phyloP scores from a whole-genome alignment of 2,113 vertebrate genomes.

The Scartelaos histophorus region DNA sequence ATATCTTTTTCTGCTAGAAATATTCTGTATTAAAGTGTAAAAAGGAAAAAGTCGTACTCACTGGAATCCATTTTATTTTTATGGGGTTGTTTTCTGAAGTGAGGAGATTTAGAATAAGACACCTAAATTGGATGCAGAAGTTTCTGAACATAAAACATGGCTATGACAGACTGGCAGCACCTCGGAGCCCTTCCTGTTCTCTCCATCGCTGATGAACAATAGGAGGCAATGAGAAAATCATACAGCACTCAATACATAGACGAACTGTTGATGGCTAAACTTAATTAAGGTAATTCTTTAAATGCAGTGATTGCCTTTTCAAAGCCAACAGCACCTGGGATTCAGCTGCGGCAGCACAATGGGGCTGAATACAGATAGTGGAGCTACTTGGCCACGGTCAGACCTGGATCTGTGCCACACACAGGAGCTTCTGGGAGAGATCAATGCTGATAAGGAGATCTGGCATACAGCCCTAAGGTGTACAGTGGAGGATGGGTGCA shows the following conservation, averaged over 20 bases:
- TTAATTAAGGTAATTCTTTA: conserved; percentile 33
- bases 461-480: conserved; percentile 26
- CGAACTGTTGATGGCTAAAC: conserved; percentile 17
- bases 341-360: conserved; percentile 28
- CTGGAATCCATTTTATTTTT: background rate
- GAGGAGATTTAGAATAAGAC: background rate
- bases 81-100: background rate
- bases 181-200: background rate
- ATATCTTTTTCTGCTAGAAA: too few species aligned
- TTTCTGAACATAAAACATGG: conserved; percentile 7
- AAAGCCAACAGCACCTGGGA: conserved; percentile 29
- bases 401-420: conserved; percentile 50
- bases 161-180: background rate
- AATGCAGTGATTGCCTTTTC: conserved; percentile 14
- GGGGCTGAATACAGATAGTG: conserved; percentile 7
- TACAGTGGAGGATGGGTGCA: conserved; percentile 14
- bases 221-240: conserved; percentile 14
- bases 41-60: background rate
- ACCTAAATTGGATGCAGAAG: background rate
- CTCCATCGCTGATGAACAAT: conserved; percentile 2
- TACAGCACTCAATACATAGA: background rate
- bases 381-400: conserved; percentile 44
- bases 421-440: conserved; percentile 40
- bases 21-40: too few species aligned
- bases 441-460: conserved; percentile 54